Base-by-base conservation (phyloP, 2,797 vertebrate genomes). In the Acropternis orthonyx region DNA sequence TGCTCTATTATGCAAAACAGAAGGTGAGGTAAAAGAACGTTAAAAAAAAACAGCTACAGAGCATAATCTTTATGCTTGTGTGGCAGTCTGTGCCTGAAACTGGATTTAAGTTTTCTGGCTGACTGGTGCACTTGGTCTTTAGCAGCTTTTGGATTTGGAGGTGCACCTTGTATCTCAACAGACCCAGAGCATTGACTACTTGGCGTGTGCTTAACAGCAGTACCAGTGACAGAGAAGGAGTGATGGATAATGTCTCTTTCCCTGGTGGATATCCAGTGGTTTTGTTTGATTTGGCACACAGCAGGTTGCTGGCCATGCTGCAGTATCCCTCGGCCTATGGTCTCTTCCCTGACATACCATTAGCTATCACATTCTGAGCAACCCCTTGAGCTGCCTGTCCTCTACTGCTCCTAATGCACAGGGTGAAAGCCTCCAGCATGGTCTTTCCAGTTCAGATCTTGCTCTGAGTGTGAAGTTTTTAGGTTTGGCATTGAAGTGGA, bases 201-300 rank as follows among this genome's bases (percentile, higher is more conserved):
- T 52, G 52, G 21, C 87, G 63, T 75, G 69, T 83, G 37, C 62
- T 62, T 89, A 77, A 69, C n/a, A 92, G 61, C 24, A n/a, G 36
- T 52, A 66, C 56, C 75, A 73, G 73, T 72, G 79, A 66, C 39
- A 56, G 61, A 72, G 65, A 14, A 26, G 51, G 41, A 83, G 92
- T 26, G 78, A 74, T 27, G 79, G 67, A 46, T 54, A 72, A 54
- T 76, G 37, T 73, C 59, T 85, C 28, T 85, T 88, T 75, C 34
- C 51, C 41, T 22, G 22, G 32, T 54, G 51, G 44, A 46, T 78
- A 69, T 49, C 28, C 30, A 71, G 32, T 62, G 89, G 26, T 28
- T 95, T 79, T 56, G 43, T 95, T 92, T 85, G 54, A 58, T 62
- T 92, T 89, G 86, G 75, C 43, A n/a, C 28, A 37, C 2, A 18